Evolutionary conservation across 2,888 invertebrate genomes (phyloP).

Genomic region (Caprella mutica): DNA sequence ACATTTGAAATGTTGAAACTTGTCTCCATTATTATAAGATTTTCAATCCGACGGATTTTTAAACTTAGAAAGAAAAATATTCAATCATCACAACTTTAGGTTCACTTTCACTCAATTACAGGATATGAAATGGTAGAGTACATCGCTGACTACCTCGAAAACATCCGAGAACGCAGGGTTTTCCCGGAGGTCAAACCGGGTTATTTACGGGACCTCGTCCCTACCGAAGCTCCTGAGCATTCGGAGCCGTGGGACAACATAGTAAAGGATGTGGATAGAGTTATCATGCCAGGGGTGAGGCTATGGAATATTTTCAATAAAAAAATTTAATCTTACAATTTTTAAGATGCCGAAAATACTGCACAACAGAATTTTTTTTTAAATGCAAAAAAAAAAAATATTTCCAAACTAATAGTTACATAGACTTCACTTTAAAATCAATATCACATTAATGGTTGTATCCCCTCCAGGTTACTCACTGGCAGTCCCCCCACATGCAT

Average conservation of each 20-base stretch:
- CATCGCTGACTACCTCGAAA: slow-evolving; percentile 90
- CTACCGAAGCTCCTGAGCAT: slow-evolving; percentile 69
- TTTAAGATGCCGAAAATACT: not conserved
- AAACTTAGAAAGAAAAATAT: not conserved
- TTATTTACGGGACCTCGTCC: slow-evolving; percentile 74
- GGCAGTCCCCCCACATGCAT: slow-evolving; percentile 97
- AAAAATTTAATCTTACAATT: not conserved
- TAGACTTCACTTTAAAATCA: not conserved
- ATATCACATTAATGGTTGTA: not conserved
- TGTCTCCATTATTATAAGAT: too few species aligned
- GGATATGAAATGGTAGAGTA: slow-evolving; percentile 98
- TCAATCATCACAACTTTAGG: not conserved
- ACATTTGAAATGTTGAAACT: too few species aligned
- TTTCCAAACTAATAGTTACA: not conserved
- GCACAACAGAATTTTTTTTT: not conserved
- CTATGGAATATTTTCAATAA: slow-evolving; percentile 15
- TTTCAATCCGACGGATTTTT: too few species aligned
- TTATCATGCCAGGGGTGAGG: slow-evolving; percentile 91
- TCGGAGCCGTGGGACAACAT: slow-evolving; percentile 87
- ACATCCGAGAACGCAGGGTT: slow-evolving; percentile 75
- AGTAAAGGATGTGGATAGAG: slow-evolving; percentile 78
- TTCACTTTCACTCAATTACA: slow-evolving; percentile 41
- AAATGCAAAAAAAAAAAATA: too few species aligned
- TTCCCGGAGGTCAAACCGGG: slow-evolving; percentile 92
- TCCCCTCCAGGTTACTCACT: slow-evolving; percentile 62